Evolutionary conservation across 1,140 invertebrate genomes (phyloP), one percentile per base, ranked within the genome.

Genomic region (Papilio xuthus): DNA sequence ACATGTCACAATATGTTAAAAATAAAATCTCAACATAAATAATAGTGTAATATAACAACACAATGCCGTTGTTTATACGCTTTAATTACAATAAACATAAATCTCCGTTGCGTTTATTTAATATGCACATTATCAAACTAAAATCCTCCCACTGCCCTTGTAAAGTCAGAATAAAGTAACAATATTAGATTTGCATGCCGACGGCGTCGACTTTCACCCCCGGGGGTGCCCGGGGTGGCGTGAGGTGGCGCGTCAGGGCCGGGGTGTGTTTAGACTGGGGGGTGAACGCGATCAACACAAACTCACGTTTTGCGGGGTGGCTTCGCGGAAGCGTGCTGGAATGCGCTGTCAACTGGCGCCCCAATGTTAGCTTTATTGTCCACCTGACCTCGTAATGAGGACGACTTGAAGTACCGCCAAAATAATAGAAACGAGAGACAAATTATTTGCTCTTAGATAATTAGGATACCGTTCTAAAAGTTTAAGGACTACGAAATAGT

Each of bases 181-280:
- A 90, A 87, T 86, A 91, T 92, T 88, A 90, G 90, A 92, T 92
- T 92, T 92, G 88, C 90, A 92, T 91, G 84, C 85, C 82, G 84
- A 85, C 86, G 81, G 84, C 84, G 84, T 84, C 63, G 84, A 82
- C 67, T 60, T 56, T 37, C 80, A 79, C 83, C 69, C 74, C 32
- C n/a, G 53, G 47, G 80, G 75, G 78, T 6, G 28, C 72, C 28
- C 23, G 79, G 74, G 70, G 53, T 75, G 56, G 50, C 78, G 42
- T 79, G 81, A 78, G 60, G 10, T 32, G 12, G 26, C 3, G 1
- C n/a, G 60, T 4, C 12, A 13, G 60, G 60, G 60, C 23, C 56
- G 9, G 56, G 56, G 56, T 60, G 56, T 67, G 26, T 67, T 67
- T 32, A 67, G 60, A 67, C 60, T 28, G 20, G 71, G 74, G 67